These are phyloP conservation scores for Peucedramus taeniatus DNA, from an alignment of 2,113 vertebrate species.

Conservation along the genomic window DNA sequence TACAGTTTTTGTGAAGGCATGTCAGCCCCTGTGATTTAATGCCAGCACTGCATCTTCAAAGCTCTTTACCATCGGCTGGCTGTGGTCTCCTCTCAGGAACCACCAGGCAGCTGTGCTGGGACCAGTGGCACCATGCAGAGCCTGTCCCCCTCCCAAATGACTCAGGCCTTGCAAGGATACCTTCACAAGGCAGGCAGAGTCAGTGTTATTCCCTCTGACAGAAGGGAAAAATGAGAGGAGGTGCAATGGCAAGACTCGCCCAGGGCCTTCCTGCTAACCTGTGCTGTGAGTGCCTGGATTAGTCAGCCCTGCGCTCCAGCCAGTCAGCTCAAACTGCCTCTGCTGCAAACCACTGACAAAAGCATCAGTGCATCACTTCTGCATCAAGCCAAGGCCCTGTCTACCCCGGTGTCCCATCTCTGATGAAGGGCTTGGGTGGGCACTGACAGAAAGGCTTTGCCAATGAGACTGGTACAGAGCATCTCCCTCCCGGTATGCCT, in stretches of 20 bases:
- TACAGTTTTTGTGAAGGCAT: neutral
- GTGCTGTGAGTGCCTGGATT: neutral
- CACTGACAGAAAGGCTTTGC: neutral
- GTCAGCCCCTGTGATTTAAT: neutral
- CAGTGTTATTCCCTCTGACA: neutral
- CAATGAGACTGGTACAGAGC: neutral
- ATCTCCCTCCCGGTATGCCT: neutral
- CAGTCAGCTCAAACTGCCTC: neutral
- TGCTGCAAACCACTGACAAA: neutral
- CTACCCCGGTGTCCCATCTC: neutral
- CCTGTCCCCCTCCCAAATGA: neutral
- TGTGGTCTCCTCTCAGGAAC: neutral
- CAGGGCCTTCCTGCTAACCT: neutral
- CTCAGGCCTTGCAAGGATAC: neutral
- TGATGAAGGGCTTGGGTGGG: neutral
- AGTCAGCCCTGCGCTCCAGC: neutral
- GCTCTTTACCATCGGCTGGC: rapidly evolving
- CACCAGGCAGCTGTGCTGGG: neutral
- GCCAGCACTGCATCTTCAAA: neutral
- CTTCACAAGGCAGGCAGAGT: neutral
- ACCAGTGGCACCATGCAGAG: neutral
- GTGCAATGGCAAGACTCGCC: neutral
- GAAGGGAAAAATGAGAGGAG: neutral
- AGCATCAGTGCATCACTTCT: neutral
- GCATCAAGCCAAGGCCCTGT: neutral